Evolutionary conservation across 2,888 invertebrate species (phyloP), one percentile per base, ranked within the genome.

Genomic region (Pollenia griseotomentosa): DNA sequence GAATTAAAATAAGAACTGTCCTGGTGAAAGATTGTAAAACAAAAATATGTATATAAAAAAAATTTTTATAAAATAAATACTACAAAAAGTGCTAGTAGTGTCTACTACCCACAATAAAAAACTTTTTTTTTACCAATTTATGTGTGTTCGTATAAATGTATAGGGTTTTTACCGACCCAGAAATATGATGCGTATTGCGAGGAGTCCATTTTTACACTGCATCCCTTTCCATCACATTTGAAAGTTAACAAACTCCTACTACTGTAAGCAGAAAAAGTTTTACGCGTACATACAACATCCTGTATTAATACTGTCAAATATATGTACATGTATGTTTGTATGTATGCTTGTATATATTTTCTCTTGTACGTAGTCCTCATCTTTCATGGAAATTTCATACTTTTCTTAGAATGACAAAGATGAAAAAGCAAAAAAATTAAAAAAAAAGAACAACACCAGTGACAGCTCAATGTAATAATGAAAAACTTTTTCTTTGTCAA

Each of bases 401-500:
- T 91, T 89, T 89, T 91, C 88, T 89, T 87, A 86, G 88, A 81
- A 86, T 75, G 82, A 75, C 68, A 68, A 82, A 75, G 75, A 82
- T 68, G 82, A 61, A 90, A 92, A 91, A 91, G 33, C 90, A 65
- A 85, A 80, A 65, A 48, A 57, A 70, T 53, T 12, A 75, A 83
- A 75, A 68, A 81, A 81, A 83, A 77, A 84, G 77, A 33, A 33
- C 16, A 70, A 77, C 80, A 66, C 55, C 83, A 84, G 48, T 87
- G 92, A 91, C 92, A 92, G 90, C 90, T 90, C 91, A 90, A 91
- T 92, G 89, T 91, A 90, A 92, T 92, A 92, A 92, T 90, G 91
- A 91, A 92, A 91, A 92, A 92, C 90, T 92, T 92, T 92, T 91
- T 91, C 91, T 91, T 91, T 92, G 92, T 92, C 92, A 92, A 91